Conservation (phyloP, 2,888 invertebrate genomes). For the Amblyjoppa fuscipennis region DNA sequence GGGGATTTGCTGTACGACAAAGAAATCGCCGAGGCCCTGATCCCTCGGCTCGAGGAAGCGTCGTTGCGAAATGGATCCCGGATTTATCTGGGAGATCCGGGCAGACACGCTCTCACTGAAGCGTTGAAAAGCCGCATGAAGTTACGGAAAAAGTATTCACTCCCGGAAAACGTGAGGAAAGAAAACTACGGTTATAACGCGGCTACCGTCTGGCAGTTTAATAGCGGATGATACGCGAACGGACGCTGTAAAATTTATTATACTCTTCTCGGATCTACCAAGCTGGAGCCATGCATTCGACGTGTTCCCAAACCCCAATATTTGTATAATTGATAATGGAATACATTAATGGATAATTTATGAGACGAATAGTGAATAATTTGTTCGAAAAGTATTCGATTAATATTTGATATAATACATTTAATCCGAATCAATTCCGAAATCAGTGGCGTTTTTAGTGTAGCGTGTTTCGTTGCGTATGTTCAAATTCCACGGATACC, state of each 20-base stretch:
- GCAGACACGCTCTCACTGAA: constrained; percentile 86
- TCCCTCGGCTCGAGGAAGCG: constrained; percentile 86
- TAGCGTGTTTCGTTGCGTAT: background rate
- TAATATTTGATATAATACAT: background rate
- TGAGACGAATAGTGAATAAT: background rate
- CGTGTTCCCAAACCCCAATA: background rate
- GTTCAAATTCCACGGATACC: background rate
- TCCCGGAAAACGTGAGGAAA: constrained; percentile 85
- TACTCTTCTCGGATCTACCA: background rate
- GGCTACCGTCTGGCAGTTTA: constrained; percentile 85
- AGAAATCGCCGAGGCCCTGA: constrained; percentile 86
- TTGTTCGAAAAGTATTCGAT: background rate
- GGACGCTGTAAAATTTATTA: constrained; percentile 11
- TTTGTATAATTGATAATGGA: background rate
- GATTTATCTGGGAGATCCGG: constrained; percentile 88
- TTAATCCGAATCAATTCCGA: background rate
- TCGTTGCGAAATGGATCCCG: constrained; percentile 73
- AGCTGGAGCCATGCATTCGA: background rate
- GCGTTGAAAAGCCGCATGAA: constrained; percentile 82
- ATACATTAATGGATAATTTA: background rate
- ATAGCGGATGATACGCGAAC: constrained; percentile 28
- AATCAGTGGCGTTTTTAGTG: background rate
- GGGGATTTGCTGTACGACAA: constrained; percentile 91
- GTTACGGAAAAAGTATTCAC: constrained; percentile 83
- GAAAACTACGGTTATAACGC: constrained; percentile 87